These are phyloP conservation scores for Lagopus muta DNA, from an alignment of 2,113 vertebrate species.

Conservation along the genomic window DNA sequence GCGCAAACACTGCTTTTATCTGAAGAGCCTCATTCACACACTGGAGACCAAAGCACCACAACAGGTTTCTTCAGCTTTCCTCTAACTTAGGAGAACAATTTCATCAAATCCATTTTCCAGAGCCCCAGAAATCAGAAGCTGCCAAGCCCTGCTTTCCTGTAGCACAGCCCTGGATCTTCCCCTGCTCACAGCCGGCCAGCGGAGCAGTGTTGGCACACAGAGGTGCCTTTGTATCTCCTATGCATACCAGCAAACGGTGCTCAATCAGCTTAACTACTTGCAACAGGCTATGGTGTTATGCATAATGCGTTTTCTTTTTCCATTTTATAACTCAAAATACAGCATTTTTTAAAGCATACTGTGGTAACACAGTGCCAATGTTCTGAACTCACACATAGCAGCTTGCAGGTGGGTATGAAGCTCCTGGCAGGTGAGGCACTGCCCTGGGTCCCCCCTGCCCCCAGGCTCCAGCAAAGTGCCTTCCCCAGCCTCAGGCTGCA, in stretches of 20 bases:
- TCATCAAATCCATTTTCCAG: background rate
- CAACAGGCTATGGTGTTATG: background rate
- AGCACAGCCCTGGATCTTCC: background rate
- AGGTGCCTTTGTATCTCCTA: background rate
- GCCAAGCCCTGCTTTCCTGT: accelerated
- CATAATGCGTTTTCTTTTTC: background rate
- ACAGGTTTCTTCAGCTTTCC: background rate
- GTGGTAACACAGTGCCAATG: background rate
- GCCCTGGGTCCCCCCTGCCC: too few relatives aligned
- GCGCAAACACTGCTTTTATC: background rate
- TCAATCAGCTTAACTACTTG: background rate
- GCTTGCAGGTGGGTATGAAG: background rate
- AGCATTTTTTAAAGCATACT: background rate
- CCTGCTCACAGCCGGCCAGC: background rate
- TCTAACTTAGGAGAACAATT: background rate
- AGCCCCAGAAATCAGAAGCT: background rate
- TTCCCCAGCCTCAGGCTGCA: background rate
- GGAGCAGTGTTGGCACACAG: background rate
- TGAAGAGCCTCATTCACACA: background rate
- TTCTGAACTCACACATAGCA: background rate
- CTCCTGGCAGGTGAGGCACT: accelerated
- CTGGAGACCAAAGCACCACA: background rate
- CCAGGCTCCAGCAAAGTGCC: too few relatives aligned
- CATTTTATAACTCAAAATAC: background rate
- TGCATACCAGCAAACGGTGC: background rate